Percentiles rank a stretch among this genome's conserved stretches.
Conservation (phyloP, 2,888 invertebrate genomes). For the Hedya salicella region DNA sequence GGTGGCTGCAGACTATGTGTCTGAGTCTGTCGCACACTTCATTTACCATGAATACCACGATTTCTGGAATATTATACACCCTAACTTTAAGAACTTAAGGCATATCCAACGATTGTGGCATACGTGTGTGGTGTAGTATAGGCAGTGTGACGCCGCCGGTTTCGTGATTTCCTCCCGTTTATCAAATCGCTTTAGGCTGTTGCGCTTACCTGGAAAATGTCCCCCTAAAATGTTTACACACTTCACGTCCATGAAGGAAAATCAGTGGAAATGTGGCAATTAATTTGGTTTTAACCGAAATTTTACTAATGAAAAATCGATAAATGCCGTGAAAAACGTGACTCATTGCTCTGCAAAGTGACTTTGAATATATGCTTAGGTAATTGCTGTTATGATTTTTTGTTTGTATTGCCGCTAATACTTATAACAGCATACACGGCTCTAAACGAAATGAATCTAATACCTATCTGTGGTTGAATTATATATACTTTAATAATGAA, state of each 20-base stretch:
- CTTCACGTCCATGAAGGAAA: no score
- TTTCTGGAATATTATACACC: not conserved
- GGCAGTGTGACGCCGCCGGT: conserved; percentile 4
- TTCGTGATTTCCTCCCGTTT: conserved; percentile 23
- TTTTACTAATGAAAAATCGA: not conserved
- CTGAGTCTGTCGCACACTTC: conserved; percentile 7
- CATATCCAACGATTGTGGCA: not conserved
- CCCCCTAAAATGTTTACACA: no score
- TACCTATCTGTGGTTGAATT: no score
- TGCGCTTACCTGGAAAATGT: conserved; percentile 13
- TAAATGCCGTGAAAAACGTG: not conserved
- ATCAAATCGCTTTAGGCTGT: conserved; percentile 6
- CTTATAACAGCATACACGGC: no score
- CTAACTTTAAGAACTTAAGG: not conserved
- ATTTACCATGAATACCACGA: not conserved
- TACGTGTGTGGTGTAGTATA: not conserved
- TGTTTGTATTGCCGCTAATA: no score
- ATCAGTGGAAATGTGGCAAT: not conserved
- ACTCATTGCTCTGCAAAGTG: not conserved
- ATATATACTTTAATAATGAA: no score
- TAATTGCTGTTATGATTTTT: no score
- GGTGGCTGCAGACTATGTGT: conserved; percentile 28
- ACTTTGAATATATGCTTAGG: no score
- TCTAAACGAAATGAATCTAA: no score
- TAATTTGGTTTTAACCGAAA: not conserved